phyloP scores from a whole-genome alignment of 2,888 invertebrate species.

The Drosophila pegasa region DNA sequence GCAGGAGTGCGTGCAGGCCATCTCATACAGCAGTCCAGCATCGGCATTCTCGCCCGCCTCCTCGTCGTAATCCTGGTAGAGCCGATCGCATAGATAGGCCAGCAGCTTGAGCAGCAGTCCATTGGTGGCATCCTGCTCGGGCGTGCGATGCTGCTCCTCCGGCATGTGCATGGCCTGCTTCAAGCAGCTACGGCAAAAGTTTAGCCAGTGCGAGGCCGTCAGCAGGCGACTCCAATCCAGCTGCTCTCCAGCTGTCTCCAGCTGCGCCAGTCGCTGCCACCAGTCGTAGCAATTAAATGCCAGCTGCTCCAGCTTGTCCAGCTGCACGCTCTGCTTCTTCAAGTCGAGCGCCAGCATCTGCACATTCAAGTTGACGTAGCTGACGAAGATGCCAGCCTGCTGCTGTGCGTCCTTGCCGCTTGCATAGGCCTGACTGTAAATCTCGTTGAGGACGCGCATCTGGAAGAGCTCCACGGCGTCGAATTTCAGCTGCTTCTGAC shows the following conservation, averaged over 20 bases:
- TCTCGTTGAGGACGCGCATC: constrained; percentile 86
- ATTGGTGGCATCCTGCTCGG: constrained; percentile 77
- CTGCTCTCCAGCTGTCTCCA: not conserved
- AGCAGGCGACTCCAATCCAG: constrained; percentile 81
- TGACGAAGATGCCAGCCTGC: constrained; percentile 86
- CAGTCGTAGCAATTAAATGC: constrained; percentile 83
- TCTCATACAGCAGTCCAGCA: constrained; percentile 87
- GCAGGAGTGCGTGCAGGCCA: constrained; percentile 91
- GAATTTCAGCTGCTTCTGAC: constrained; percentile 88
- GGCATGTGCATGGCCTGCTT: constrained; percentile 88
- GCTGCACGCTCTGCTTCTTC: constrained; percentile 86
- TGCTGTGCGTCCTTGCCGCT: constrained; percentile 73
- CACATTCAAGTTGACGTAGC: constrained; percentile 86
- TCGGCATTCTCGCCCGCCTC: constrained; percentile 23
- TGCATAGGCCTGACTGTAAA: constrained; percentile 86
- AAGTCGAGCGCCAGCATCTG: constrained; percentile 85
- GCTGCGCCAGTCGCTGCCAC: constrained; percentile 29
- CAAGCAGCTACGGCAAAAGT: constrained; percentile 88
- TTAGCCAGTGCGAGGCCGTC: constrained; percentile 86
- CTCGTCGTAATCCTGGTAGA: constrained; percentile 85
- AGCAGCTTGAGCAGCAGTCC: constrained; percentile 87
- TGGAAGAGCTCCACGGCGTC: constrained; percentile 87
- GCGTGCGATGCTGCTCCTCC: constrained; percentile 61
- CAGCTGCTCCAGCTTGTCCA: constrained; percentile 83
- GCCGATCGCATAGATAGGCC: constrained; percentile 86